These are phyloP conservation scores for Sclerodermus sp. DNA, from an alignment of 2,888 invertebrate species.

Conservation along the genomic window DNA sequence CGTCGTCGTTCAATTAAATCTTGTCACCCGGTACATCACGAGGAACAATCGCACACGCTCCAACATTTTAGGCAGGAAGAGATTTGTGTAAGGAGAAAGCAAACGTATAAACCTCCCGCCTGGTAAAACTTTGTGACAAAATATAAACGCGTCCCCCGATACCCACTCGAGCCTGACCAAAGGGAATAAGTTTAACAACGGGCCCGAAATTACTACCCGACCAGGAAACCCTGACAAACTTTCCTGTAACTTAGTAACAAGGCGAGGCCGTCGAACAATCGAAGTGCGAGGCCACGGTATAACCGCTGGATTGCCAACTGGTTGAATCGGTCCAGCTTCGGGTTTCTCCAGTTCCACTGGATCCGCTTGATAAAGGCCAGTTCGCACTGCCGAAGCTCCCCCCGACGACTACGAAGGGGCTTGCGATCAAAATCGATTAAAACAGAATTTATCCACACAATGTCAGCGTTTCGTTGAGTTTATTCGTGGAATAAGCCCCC, in stretches of 20 bases:
- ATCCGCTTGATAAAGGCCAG: conserved; percentile 32
- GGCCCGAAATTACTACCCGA: conserved; percentile 1
- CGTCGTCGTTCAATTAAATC: too few species aligned
- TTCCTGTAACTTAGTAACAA: conserved; percentile 44
- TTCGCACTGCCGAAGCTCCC: too few species aligned
- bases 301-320: conserved; percentile 50
- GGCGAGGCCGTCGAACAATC: conserved; percentile 49
- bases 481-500: too few species aligned
- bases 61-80: too few species aligned
- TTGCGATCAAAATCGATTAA: too few species aligned
- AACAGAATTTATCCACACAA: too few species aligned
- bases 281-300: conserved; percentile 44
- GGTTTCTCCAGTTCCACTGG: conserved; percentile 30
- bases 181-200: conserved; percentile 23
- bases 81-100: too few species aligned
- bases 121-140: neutral
- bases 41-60: too few species aligned
- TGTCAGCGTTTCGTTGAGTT: too few species aligned
- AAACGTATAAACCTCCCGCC: too few species aligned
- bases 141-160: neutral
- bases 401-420: too few species aligned
- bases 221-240: conserved; percentile 36
- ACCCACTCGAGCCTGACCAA: neutral
- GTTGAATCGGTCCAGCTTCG: conserved; percentile 38
- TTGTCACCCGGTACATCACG: too few species aligned